A percentile compares a stretch with the other conserved stretches of the same genome.
phyloP scores from a whole-genome alignment of 2,797 vertebrate genomes.

The Pterois miles region DNA sequence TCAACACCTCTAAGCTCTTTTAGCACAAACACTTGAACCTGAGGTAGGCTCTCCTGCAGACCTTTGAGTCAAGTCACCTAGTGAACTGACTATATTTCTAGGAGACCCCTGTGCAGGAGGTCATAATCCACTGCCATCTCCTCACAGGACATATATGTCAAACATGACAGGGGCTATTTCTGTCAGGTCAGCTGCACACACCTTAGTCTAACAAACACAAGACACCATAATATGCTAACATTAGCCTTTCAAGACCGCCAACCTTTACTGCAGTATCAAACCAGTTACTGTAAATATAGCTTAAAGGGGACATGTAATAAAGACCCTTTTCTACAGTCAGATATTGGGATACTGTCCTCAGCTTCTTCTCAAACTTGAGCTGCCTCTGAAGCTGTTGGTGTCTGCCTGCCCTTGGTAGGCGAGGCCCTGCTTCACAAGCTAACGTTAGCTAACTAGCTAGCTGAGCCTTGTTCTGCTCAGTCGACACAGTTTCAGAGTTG shows the following conservation, averaged over 20 bases:
- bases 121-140: background rate
- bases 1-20: too few species aligned
- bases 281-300: background rate
- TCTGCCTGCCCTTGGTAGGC: slow-evolving; percentile 33
- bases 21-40: too few species aligned
- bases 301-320: background rate
- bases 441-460: background rate
- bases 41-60: too few species aligned
- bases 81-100: too few species aligned
- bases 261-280: background rate
- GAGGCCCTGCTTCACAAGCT: slow-evolving; percentile 55
- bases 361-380: background rate
- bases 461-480: background rate
- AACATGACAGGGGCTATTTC: slow-evolving; percentile 41
- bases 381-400: background rate
- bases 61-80: too few species aligned
- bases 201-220: background rate
- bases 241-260: background rate
- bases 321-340: fast-evolving
- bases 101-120: too few species aligned
- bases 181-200: slow-evolving; percentile 15
- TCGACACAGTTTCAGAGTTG: too few species aligned
- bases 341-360: background rate
- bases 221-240: background rate
- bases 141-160: background rate